A percentile compares a stretch with the other conserved stretches of the same genome.
These are phyloP conservation scores for Pseudobourletiella spinata DNA, from an alignment of 1,140 invertebrate species.

Conservation along the genomic window DNA sequence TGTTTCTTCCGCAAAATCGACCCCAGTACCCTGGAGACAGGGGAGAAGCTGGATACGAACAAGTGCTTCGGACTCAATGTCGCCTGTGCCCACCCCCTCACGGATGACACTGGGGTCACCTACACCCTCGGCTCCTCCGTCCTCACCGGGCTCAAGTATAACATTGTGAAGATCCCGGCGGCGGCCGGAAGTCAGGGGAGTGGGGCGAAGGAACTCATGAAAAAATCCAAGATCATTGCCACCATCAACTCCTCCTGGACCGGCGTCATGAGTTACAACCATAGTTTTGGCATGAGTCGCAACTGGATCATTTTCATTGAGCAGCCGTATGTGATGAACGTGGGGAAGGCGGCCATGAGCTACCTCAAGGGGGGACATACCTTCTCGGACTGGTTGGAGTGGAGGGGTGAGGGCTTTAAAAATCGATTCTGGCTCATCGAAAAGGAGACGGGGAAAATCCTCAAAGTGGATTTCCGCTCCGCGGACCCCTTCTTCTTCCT, in stretches of 20 bases:
- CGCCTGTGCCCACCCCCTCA: constrained; percentile 18
- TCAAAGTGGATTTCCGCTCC: constrained; percentile 40
- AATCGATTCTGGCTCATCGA: constrained; percentile 42
- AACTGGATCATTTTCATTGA: constrained; percentile 25
- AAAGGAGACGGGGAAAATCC: constrained; percentile 43
- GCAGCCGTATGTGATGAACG: constrained; percentile 24
- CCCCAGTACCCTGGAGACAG: not conserved
- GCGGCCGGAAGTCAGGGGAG: not conserved
- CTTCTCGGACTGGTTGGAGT: constrained; percentile 44
- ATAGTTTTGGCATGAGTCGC: constrained; percentile 21
- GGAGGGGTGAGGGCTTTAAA: constrained; percentile 35
- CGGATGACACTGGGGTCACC: constrained; percentile 17
- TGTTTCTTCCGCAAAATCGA: constrained; percentile 24
- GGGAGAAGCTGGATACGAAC: constrained; percentile 20
- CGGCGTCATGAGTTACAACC: constrained; percentile 15
- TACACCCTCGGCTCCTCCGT: constrained; percentile 25
- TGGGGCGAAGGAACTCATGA: constrained; percentile 14
- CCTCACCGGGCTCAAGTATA: constrained; percentile 24
- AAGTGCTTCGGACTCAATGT: constrained; percentile 26
- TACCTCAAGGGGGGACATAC: constrained; percentile 42
- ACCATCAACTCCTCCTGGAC: constrained; percentile 10
- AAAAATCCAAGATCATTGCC: constrained; percentile 17
- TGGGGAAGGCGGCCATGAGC: constrained; percentile 39
- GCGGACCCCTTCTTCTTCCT: constrained; percentile 46
- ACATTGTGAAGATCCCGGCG: constrained; percentile 24